Base-by-base conservation (phyloP, 1,140 invertebrate genomes). In the Catajapyx aquilonaris region DNA sequence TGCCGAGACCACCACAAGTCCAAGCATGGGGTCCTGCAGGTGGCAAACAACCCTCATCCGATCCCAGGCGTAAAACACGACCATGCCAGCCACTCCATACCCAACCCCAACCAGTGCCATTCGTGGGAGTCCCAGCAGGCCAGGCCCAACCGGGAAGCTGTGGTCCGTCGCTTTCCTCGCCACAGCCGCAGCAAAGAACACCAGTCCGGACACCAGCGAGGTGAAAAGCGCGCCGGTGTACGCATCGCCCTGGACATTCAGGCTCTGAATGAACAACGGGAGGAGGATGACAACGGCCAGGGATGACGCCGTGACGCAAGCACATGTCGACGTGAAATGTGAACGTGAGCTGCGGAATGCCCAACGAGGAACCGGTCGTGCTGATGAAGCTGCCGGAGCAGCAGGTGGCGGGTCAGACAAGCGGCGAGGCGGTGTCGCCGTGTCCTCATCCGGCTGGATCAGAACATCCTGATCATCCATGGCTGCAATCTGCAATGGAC, bases 1-100 rank as follows among this genome's bases (percentile, higher is more conserved):
- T 0, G 67, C 61, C 45, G 67, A 68, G 0, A 69, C 59, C 22
- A 69, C 46, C 3, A 63, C 52, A 17, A 68, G 55, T 22, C 65
- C 66, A 42, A 69, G 66, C 18, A 69, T 61, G 0, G 68, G 67
- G 48, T 69, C 67, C 46, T 70, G 68, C 4, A 68, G 52, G 48
- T 69, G 67, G 42, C 68, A 70, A 10, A 66, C 46, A 13, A 69
- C 68, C 42, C 62, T 49, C 19, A 57, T 50, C 23, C 52, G 50
- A 41, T 63, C 60, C 33, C 59, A 42, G 1, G 56, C 20, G 35
- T 48, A 50, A 25, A 46, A 37, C 20, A 50, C 16, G 13, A 48
- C 35, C 22, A 50, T 19, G 17, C 42, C 23, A 34, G 43, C 41
- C 2, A 48, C 21, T 9, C 43, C 46, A 37, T 44, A 36, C 5